Percentiles rank a stretch among this genome's conserved stretches.
Evolutionary conservation across 2,113 vertebrate genomes (phyloP).

Genomic region (Neotragus pygmaeus): DNA sequence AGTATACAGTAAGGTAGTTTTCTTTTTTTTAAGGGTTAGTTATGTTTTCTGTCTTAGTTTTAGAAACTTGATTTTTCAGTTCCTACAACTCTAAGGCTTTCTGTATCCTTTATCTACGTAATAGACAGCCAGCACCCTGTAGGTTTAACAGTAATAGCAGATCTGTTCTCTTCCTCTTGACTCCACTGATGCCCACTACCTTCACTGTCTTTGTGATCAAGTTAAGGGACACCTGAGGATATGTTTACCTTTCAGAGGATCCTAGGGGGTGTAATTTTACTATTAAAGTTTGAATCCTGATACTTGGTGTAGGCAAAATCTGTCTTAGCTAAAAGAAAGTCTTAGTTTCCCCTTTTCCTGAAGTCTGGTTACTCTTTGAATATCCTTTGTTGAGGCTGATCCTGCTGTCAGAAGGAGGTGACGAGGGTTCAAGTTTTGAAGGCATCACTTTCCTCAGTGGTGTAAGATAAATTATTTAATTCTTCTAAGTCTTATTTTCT

Average conservation of each 20-base stretch:
- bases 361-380: background rate
- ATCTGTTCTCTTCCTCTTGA: background rate
- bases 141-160: background rate
- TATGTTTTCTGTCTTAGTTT: background rate
- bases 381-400: background rate
- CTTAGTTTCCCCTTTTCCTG: background rate
- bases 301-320: background rate
- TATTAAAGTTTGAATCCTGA: background rate
- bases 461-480: background rate
- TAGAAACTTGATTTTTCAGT: background rate
- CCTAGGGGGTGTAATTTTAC: background rate
- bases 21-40: background rate
- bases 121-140: background rate
- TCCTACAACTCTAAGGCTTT: background rate
- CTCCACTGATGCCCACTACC: background rate
- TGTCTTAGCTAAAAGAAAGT: background rate
- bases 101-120: background rate
- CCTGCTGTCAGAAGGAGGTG: background rate
- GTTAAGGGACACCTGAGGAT: background rate
- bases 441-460: background rate
- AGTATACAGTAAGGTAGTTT: background rate
- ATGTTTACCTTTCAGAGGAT: background rate
- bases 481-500: background rate
- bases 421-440: background rate
- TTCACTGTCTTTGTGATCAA: background rate